These are phyloP conservation scores for Octopus sinensis DNA, from an alignment of 1,140 invertebrate genomes.

Conservation along the genomic window DNA sequence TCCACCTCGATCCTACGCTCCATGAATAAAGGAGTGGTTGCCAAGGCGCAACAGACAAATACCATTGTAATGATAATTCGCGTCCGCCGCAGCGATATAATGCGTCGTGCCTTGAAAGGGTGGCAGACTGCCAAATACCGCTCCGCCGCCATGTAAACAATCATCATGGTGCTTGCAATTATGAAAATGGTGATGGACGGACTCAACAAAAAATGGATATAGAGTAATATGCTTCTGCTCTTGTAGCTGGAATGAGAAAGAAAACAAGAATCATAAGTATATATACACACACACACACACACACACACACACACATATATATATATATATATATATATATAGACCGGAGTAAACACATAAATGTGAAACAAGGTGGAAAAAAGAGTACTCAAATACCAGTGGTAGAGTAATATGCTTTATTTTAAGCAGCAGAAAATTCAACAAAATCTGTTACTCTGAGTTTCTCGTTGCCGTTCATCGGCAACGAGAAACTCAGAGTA, in stretches of 20 bases:
- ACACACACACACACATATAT: too few relatives aligned
- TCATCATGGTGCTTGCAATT: conserved; percentile 51
- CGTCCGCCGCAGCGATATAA: conserved; percentile 46
- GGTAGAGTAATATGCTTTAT: too few relatives aligned
- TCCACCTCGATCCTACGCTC: conserved; percentile 37
- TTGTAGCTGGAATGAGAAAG: conserved; percentile 23
- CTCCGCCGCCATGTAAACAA: conserved; percentile 52
- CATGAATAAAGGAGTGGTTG: conserved; percentile 48
- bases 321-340: too few relatives aligned
- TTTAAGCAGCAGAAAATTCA: too few relatives aligned
- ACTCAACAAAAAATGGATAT: conserved; percentile 39
- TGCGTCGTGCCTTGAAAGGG: conserved; percentile 49
- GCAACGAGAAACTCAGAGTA: too few relatives aligned
- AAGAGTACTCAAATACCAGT: too few relatives aligned
- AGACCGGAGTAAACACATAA: too few relatives aligned
- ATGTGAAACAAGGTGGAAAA: too few relatives aligned
- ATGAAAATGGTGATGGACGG: conserved; percentile 53
- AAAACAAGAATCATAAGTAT: too few relatives aligned
- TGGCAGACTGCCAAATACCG: conserved; percentile 53
- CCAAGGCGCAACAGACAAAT: conserved; percentile 37
- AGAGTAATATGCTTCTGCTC: conserved; percentile 29
- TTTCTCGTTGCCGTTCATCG: too few relatives aligned
- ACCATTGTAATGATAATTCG: conserved; percentile 43
- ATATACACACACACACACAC: too few relatives aligned
- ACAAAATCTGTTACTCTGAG: too few relatives aligned